phyloP scores from a whole-genome alignment of 2,113 vertebrate species.

The Arothron firmamentum region DNA sequence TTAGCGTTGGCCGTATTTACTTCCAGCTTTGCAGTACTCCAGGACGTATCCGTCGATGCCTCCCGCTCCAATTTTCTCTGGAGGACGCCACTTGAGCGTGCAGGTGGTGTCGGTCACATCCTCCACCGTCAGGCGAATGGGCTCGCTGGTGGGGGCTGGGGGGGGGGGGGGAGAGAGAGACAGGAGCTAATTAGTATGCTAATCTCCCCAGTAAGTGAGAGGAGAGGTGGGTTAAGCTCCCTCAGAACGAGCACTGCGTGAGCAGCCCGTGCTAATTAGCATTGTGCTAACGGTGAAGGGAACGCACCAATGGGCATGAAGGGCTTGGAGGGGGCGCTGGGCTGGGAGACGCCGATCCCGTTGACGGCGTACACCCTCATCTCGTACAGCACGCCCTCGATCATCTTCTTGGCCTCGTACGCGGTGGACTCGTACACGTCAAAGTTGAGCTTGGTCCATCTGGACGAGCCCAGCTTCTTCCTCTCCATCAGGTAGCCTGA shows the following conservation, averaged over 20 bases:
- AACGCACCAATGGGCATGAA: constrained; percentile 79
- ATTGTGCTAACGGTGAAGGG: constrained; percentile 32
- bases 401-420: constrained; percentile 87
- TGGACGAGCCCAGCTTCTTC: constrained; percentile 83
- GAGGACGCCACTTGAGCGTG: constrained; percentile 85
- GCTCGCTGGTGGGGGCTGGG: constrained; percentile 84
- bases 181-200: constrained; percentile 47
- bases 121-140: constrained; percentile 79
- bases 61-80: constrained; percentile 81
- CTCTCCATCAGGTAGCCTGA: constrained; percentile 89
- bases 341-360: constrained; percentile 82
- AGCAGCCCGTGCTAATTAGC: constrained; percentile 49
- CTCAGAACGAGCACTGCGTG: constrained; percentile 39
- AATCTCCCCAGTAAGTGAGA: constrained; percentile 42
- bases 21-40: constrained; percentile 85
- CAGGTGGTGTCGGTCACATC: constrained; percentile 85
- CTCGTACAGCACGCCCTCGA: constrained; percentile 87
- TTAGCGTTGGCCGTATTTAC: constrained; percentile 57
- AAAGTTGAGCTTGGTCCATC: constrained; percentile 93
- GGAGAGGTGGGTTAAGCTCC: constrained; percentile 51
- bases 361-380: constrained; percentile 90
- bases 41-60: constrained; percentile 88
- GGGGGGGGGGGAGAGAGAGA: too few relatives aligned
- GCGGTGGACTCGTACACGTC: constrained; percentile 78
- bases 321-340: constrained; percentile 78